Conservation (phyloP, 2,797 vertebrate genomes). For the Valencia hispanica region DNA sequence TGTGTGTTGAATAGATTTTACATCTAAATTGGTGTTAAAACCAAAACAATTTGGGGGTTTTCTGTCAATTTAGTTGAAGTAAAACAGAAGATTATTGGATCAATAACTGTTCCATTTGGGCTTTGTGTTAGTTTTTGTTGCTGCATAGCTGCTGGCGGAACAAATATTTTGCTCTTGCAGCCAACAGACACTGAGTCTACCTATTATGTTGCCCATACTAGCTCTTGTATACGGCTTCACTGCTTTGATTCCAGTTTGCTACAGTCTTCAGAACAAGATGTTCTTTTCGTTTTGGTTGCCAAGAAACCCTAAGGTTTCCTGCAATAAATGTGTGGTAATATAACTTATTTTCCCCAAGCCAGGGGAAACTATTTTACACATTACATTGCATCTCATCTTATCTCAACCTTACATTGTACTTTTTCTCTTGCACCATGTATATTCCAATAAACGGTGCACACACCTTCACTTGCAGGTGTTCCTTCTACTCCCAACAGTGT, state of each 20-base stretch:
- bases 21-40: too few species aligned
- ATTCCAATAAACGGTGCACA: neutral
- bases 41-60: too few species aligned
- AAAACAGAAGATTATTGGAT: neutral
- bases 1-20: too few species aligned
- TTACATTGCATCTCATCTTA: neutral
- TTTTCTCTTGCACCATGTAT: neutral
- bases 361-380: neutral
- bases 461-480: neutral
- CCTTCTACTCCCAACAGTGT: neutral
- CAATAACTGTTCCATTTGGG: neutral
- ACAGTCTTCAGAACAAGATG: neutral
- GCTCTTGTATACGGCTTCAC: neutral
- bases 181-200: neutral
- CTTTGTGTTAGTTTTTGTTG: neutral
- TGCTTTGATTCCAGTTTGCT: neutral
- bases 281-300: neutral
- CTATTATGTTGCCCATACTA: neutral
- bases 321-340: neutral
- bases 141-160: neutral
- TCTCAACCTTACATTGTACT: neutral
- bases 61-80: neutral
- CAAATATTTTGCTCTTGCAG: neutral
- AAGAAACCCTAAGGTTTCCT: neutral
- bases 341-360: neutral